phyloP scores from a whole-genome alignment of 2,113 vertebrate genomes.

The human region DNA sequence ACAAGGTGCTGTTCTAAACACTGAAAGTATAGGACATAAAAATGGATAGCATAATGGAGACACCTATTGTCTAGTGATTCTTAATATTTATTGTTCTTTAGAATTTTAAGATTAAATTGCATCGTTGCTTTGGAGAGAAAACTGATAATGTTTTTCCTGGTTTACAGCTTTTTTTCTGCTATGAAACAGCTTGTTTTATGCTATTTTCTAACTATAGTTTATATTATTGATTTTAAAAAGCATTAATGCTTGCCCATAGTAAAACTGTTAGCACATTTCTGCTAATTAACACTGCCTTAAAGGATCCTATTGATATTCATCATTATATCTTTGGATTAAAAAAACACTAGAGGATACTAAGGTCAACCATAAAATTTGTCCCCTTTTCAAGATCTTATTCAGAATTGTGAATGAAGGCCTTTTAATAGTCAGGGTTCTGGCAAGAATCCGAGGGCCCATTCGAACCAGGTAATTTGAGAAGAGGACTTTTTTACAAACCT shows the following conservation, averaged over 20 bases:
- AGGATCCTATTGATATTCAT: background rate
- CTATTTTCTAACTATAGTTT: slow-evolving; percentile 24
- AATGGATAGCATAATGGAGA: background rate
- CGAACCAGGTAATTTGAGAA: background rate
- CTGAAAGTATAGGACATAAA: background rate
- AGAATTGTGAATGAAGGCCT: background rate
- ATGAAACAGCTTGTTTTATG: background rate
- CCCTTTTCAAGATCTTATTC: background rate
- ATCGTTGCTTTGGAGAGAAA: background rate
- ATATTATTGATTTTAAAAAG: background rate
- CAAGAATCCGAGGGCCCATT: background rate
- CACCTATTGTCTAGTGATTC: background rate
- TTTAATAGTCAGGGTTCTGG: background rate
- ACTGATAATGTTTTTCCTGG: background rate
- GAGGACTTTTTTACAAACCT: background rate
- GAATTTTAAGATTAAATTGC: background rate
- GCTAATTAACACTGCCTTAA: background rate
- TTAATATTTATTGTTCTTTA: slow-evolving; percentile 36
- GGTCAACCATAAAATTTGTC: background rate
- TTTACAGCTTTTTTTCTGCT: background rate
- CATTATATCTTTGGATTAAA: background rate
- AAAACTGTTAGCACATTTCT: background rate
- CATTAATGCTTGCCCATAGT: background rate
- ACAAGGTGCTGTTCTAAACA: background rate
- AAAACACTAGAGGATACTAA: background rate